Conservation (phyloP, 2,888 invertebrate genomes). For the Gastrophysa polygoni region DNA sequence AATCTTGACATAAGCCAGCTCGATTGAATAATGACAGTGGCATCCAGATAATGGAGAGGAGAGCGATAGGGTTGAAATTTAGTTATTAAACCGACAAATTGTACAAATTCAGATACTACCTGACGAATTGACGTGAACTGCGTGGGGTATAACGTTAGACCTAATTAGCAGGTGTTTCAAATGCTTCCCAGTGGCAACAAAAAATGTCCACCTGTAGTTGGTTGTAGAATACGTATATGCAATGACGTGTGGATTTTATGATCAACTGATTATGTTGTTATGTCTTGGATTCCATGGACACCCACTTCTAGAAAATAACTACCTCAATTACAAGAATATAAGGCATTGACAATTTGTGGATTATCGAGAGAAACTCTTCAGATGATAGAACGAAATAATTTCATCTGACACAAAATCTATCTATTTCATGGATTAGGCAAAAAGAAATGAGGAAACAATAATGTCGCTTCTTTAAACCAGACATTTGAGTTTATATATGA, state of each 20-base stretch:
- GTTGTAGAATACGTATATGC: neutral
- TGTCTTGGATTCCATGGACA: neutral
- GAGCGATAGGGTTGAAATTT: conserved; percentile 16
- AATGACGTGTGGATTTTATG: neutral
- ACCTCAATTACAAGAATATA: too few relatives aligned
- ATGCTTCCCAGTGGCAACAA: conserved; percentile 2
- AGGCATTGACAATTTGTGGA: too few relatives aligned
- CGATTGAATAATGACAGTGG: conserved; percentile 17
- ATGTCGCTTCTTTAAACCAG: too few relatives aligned
- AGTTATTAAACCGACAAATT: conserved; percentile 22
- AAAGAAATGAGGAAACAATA: too few relatives aligned
- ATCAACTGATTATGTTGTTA: neutral
- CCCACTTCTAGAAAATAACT: too few relatives aligned
- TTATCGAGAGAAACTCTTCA: too few relatives aligned
- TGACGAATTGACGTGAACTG: conserved; percentile 12
- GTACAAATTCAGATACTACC: conserved; percentile 15
- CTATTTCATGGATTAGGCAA: too few relatives aligned
- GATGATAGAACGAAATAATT: too few relatives aligned
- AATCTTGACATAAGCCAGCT: neutral
- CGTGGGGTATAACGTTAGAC: conserved; percentile 17
- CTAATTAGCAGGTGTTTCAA: conserved; percentile 4
- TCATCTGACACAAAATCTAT: too few relatives aligned
- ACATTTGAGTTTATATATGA: too few relatives aligned
- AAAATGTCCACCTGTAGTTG: conserved; percentile 13
- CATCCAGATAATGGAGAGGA: neutral